These are phyloP conservation scores for Paraplagusia blochii DNA, from an alignment of 2,113 vertebrate species.

Conservation along the genomic window DNA sequence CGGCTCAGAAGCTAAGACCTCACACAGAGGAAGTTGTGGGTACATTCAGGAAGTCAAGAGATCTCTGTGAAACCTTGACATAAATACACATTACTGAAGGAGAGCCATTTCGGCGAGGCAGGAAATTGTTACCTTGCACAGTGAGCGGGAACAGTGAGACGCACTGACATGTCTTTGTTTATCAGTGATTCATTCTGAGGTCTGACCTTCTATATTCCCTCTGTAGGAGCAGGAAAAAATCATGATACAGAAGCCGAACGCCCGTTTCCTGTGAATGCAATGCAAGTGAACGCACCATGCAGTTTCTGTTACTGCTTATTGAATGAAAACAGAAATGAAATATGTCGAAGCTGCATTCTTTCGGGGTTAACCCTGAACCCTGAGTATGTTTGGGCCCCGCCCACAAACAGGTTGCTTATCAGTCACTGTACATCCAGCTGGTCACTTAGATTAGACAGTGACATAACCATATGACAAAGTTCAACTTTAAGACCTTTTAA, in stretches of 20 bases:
- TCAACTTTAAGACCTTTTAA: neutral
- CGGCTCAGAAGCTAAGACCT: neutral
- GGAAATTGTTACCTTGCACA: slow-evolving; percentile 8
- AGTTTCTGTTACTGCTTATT: no score
- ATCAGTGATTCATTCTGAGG: neutral
- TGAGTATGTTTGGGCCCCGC: slow-evolving; percentile 58
- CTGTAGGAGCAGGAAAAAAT: slow-evolving; percentile 15
- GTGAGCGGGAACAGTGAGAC: neutral
- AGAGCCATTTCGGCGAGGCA: slow-evolving; percentile 26
- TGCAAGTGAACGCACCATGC: neutral
- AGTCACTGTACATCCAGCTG: slow-evolving; percentile 50
- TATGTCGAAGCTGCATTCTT: neutral
- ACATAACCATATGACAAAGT: neutral
- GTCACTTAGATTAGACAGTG: slow-evolving; percentile 67
- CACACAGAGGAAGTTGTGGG: neutral
- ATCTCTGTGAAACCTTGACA: slow-evolving; percentile 16
- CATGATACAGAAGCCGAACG: slow-evolving; percentile 24
- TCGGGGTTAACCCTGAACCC: slow-evolving; percentile 2
- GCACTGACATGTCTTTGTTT: neutral
- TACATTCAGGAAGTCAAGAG: slow-evolving; percentile 38
- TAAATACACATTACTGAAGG: neutral
- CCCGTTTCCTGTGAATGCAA: neutral
- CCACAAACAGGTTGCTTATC: slow-evolving; percentile 73
- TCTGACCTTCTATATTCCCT: neutral
- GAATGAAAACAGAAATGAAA: neutral